Conservation (phyloP, 2,888 invertebrate species). For the Slavum lentiscoides region DNA sequence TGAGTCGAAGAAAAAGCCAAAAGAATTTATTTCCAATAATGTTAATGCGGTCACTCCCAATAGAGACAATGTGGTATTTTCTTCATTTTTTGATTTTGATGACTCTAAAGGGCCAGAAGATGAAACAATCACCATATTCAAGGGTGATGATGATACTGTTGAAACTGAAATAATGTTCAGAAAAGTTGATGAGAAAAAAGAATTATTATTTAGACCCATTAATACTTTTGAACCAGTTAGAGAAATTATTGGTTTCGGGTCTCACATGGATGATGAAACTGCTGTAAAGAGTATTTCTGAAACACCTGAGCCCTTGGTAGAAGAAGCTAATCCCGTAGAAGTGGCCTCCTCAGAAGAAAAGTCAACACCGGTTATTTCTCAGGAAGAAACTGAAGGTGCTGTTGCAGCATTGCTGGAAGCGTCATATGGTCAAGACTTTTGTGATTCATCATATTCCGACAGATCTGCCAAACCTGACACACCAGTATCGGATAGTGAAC, state of each 20-base stretch:
- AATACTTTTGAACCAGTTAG: constrained; percentile 59
- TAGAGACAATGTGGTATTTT: constrained; percentile 34
- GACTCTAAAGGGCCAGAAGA: constrained; percentile 43
- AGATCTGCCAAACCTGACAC: constrained; percentile 75
- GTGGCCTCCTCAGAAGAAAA: constrained; percentile 64
- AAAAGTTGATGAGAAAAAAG: constrained; percentile 51
- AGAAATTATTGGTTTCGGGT: constrained; percentile 70
- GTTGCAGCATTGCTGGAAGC: constrained; percentile 85
- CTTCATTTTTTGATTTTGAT: constrained; percentile 48
- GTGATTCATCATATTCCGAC: constrained; percentile 60
- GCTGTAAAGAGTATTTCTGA: constrained; percentile 80
- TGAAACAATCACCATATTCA: constrained; percentile 47
- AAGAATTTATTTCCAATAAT: constrained; percentile 35
- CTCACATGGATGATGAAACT: constrained; percentile 73
- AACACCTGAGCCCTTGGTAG: constrained; percentile 60
- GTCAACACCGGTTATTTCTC: constrained; percentile 70
- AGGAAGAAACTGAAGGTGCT: constrained; percentile 90
- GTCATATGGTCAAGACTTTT: constrained; percentile 63
- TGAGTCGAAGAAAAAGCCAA: constrained; percentile 44
- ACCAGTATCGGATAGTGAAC: constrained; percentile 80
- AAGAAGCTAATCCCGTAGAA: constrained; percentile 67
- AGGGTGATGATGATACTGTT: constrained; percentile 46
- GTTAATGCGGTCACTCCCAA: constrained; percentile 37
- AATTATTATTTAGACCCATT: constrained; percentile 52
- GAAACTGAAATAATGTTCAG: constrained; percentile 45